Evolutionary conservation across 1,140 invertebrate species (phyloP), one percentile per base, ranked within the genome.

Genomic region (Nebria ingens): DNA sequence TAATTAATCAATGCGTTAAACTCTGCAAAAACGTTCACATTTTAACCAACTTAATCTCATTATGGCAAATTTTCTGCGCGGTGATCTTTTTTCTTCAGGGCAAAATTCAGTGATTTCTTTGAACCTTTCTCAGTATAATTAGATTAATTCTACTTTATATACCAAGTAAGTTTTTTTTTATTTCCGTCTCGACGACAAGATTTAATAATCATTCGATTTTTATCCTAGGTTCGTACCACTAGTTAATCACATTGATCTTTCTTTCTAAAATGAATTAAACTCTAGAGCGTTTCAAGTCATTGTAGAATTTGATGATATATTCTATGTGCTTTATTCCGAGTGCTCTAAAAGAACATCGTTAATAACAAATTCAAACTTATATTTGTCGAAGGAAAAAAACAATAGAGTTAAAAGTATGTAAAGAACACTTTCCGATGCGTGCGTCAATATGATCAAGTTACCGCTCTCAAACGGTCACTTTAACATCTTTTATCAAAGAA

Each of bases 1-100:
- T 17, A 45, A 45, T 45, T 45, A 45, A 45, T 45, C 40, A 45
- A 45, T 45, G 17, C 3, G 15, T n/a, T n/a, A n/a, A 45, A 45
- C 9, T 45, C 9, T 17, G 6, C 6, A 45, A 6, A 17, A 9
- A 29, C 25, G 4, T 29, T 13, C 25, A 6, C 9, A 17, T 11
- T 45, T 45, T 45, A 45, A 29, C 17, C 40, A 11, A 45, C 40
- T 45, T 45, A 17, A 45, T 17, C 15, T 45, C 6, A 45, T 45
- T 45, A 45, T 45, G 17, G 15, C 40, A 45, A 17, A 45, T 17
- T 45, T 45, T 45, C 17, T 45, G 40, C 40, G 13, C 13, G 4
- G 25, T 6, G 25, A 6, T 29, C 25, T 45, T 17, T 45, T 34
- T 34, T 6, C 25, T n/a, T 9, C 6, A 34, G 25, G n/a, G n/a